These are phyloP conservation scores for Hypothenemus hampei DNA, from an alignment of 1,140 invertebrate species.

Conservation along the genomic window DNA sequence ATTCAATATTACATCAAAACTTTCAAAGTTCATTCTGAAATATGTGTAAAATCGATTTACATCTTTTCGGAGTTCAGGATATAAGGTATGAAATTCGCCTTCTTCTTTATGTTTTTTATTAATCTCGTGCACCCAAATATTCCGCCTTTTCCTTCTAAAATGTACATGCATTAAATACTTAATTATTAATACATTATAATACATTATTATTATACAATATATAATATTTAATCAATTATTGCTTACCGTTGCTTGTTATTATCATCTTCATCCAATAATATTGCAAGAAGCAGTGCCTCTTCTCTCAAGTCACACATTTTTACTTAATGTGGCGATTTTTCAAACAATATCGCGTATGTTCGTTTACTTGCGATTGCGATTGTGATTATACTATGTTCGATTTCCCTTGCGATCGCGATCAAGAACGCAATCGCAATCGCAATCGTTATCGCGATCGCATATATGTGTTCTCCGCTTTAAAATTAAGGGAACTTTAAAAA, in stretches of 20 bases:
- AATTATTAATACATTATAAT: not conserved
- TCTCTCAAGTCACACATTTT: conserved; percentile 5
- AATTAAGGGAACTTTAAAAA: too few relatives aligned
- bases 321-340: not conserved
- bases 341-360: not conserved
- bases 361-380: not conserved
- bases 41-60: conserved; percentile 5
- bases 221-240: not conserved
- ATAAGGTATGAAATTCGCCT: not conserved
- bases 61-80: conserved; percentile 1
- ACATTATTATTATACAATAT: not conserved
- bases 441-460: too few relatives aligned
- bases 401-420: not conserved
- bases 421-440: too few relatives aligned
- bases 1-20: not conserved
- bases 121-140: conserved; percentile 3
- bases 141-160: conserved; percentile 1
- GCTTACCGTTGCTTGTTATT: not conserved
- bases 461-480: too few relatives aligned
- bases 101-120: conserved; percentile 1
- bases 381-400: too few relatives aligned
- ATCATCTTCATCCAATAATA: conserved; percentile 5
- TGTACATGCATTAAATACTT: not conserved
- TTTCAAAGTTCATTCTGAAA: conserved; percentile 10
- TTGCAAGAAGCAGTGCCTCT: conserved; percentile 4